Base-by-base conservation (phyloP, 2,113 vertebrate genomes). In the Muntiacus reevesi region DNA sequence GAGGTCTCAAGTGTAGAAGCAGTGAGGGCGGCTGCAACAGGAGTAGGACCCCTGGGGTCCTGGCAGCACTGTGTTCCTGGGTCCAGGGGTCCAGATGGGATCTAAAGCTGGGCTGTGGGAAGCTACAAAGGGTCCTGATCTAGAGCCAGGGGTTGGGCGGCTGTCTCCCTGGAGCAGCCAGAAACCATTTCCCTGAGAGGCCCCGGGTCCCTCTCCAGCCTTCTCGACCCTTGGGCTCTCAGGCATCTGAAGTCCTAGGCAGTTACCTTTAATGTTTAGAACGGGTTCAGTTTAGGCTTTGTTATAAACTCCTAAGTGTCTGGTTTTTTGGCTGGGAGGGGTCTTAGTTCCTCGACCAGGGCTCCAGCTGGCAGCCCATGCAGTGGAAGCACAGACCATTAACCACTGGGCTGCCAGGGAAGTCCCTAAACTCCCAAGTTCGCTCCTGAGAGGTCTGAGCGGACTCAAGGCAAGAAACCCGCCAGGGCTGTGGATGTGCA, bases 31-130 rank as follows among this genome's bases (percentile, higher is more conserved):
- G 25, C 15, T 40, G 33, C 7, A 10, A 81, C 4, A 43, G 62
- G 36, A 76, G 11, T 6, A 57, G 8, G 16, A 33, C 2, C 0
- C 19, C 7, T 4, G 40, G 28, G 23, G 50, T 28, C 11, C 64
- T 3, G n/a, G 36, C 3, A 50, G 47, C 30, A 55, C 40, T 17
- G 0, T 47, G 17, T 36, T 40, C 30, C 50, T 54, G 74, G 45
- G 28, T 28, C 27, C 30, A 17, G 50, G 85, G 25, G 45, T 67
- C 17, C 12, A 57, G 25, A 43, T 9, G 21, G 6, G 36, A 74
- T 16, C 30, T 78, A 52, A 89, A 76, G 7, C 2, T 82, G 50
- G 33, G 47, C 87, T 54, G 36, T 28, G 60, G 64, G 62, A 30
- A 76, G n/a, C 71, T 74, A 55, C 27, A 30, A 60, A 89, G 50